Evolutionary conservation across 2,797 vertebrate species (phyloP).

Genomic region (Schizopygopsis malacanthus): DNA sequence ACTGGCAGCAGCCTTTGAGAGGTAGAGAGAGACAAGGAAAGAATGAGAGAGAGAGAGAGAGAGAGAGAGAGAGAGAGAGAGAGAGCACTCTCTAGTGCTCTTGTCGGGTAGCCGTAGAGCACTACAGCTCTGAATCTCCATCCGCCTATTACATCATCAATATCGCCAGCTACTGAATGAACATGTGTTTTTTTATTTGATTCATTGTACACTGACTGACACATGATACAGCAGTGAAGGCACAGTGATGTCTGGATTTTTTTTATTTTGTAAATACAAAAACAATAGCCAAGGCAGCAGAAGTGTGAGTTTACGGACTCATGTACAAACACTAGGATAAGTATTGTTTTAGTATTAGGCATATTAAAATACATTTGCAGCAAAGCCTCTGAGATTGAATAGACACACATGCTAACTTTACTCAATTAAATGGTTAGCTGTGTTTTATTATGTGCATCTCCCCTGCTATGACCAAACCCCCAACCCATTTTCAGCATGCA

Average conservation of each 20-base stretch:
- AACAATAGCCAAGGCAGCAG: not conserved
- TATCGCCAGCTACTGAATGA: conserved; percentile 37
- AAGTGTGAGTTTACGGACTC: not conserved
- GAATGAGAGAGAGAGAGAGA: conserved; percentile 17
- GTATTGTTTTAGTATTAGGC: not conserved
- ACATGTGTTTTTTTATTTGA: conserved; percentile 14
- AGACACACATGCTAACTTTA: not conserved
- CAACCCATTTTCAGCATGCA: not conserved
- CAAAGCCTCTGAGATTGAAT: not conserved
- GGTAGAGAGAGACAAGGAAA: conserved; percentile 20
- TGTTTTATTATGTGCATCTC: not conserved
- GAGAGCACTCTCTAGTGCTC: conserved; percentile 43
- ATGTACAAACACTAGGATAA: not conserved
- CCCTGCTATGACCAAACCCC: not conserved
- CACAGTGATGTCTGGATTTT: not conserved
- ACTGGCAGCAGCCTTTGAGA: conserved; percentile 61
- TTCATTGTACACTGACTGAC: not conserved
- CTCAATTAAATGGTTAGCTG: not conserved
- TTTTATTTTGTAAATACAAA: not conserved
- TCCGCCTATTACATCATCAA: conserved; percentile 45
- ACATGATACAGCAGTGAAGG: not conserved
- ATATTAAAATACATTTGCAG: not conserved
- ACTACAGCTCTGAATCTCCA: conserved; percentile 42
- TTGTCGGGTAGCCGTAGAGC: conserved; percentile 33
- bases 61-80: conserved; percentile 37